Conservation (phyloP, 2,113 vertebrate genomes). For the Martes martes region DNA sequence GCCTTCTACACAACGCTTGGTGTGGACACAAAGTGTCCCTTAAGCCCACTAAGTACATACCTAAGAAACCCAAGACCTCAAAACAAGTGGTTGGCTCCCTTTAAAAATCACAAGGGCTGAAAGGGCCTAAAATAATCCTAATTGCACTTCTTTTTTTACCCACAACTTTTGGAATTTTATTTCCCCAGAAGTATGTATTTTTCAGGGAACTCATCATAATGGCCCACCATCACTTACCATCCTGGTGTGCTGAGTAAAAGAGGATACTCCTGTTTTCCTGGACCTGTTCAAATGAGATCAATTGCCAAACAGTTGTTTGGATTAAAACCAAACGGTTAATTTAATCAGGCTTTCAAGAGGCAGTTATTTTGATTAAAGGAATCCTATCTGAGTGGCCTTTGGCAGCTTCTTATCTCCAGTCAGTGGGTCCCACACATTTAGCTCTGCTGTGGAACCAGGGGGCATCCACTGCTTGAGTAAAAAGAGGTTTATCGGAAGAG, state of each 20-base stretch:
- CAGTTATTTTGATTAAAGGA: conserved; percentile 42
- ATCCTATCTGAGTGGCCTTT: not conserved
- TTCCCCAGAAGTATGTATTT: not conserved
- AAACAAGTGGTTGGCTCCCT: not conserved
- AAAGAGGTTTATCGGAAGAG: not conserved
- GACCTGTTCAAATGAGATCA: not conserved
- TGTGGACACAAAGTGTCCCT: not conserved
- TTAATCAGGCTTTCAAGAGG: not conserved
- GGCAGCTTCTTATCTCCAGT: not conserved
- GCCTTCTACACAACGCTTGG: not conserved
- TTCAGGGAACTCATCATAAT: not conserved
- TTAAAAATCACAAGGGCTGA: not conserved
- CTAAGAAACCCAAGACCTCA: not conserved
- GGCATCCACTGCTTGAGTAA: not conserved
- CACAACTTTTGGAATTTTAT: not conserved
- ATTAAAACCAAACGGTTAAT: conserved; percentile 42
- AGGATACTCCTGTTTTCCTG: not conserved
- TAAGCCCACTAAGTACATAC: not conserved
- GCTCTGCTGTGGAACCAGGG: not conserved
- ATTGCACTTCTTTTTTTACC: not conserved
- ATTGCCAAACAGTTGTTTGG: not conserved
- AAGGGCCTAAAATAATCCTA: not conserved
- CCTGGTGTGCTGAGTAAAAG: not conserved
- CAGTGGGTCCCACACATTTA: not conserved
- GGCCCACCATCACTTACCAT: not conserved